Evolutionary conservation across 2,797 vertebrate species (phyloP).

Genomic region (Microhierax caerulescens): DNA sequence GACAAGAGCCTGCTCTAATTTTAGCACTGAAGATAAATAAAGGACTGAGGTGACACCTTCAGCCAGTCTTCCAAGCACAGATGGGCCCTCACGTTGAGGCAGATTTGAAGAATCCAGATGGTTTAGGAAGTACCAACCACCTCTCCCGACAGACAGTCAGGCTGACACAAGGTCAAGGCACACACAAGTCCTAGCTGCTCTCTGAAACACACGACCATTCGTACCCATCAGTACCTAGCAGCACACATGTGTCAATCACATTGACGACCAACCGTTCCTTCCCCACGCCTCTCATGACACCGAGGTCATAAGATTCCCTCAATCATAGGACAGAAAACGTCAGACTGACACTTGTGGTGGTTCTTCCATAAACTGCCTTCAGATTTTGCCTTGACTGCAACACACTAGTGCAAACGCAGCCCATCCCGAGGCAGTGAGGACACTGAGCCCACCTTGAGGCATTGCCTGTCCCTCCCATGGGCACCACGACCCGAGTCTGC

Average conservation of each 20-base stretch:
- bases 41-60: not conserved
- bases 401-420: not conserved
- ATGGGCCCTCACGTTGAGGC: not conserved
- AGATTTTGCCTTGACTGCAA: not conserved
- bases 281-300: not conserved
- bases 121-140: not conserved
- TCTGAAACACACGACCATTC: not conserved
- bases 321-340: not conserved
- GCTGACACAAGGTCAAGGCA: not conserved
- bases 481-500: not conserved
- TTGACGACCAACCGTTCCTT: not conserved
- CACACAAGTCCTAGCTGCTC: accelerated
- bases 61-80: not conserved
- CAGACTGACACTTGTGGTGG: not conserved
- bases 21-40: not conserved
- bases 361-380: not conserved
- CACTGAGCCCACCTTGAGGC: not conserved
- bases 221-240: not conserved
- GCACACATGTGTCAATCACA: accelerated
- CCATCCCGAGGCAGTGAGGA: not conserved
- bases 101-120: not conserved
- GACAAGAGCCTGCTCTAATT: not conserved
- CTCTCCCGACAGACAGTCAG: not conserved
- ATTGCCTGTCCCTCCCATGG: not conserved
- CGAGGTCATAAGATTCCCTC: not conserved